Percentiles rank a stretch among this genome's conserved stretches.
These are phyloP conservation scores for Anoura caudifer DNA, from an alignment of 2,113 vertebrate genomes.

Conservation along the genomic window DNA sequence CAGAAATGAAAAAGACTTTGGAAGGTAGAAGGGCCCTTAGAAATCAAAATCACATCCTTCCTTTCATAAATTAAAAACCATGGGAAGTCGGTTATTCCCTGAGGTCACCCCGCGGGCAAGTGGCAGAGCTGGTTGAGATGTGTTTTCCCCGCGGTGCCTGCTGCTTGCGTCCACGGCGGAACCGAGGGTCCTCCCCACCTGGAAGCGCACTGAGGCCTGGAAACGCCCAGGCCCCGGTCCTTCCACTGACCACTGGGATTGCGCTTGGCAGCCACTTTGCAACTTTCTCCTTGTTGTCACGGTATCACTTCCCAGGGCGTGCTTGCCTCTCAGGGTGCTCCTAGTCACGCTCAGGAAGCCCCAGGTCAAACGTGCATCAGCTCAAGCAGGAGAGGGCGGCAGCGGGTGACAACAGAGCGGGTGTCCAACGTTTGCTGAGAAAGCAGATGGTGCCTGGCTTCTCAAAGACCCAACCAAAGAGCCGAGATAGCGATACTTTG, in stretches of 20 bases:
- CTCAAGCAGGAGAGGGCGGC: background rate
- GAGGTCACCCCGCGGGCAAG: background rate
- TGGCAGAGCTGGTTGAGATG: background rate
- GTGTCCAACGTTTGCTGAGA: background rate
- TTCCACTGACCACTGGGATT: background rate
- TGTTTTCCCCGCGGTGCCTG: background rate
- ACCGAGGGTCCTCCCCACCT: no score
- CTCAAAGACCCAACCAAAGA: background rate
- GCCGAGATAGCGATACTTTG: no score
- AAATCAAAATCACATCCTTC: background rate
- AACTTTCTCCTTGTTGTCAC: background rate
- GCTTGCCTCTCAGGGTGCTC: background rate
- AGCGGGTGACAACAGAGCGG: background rate
- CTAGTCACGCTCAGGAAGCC: background rate
- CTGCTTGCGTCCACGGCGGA: no score
- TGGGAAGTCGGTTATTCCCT: background rate
- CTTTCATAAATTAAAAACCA: background rate
- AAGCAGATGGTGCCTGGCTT: background rate
- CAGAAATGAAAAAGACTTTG: background rate
- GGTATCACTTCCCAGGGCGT: background rate
- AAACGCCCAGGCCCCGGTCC: background rate
- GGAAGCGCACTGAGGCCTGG: no score
- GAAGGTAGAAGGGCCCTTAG: background rate
- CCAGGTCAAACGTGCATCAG: background rate
- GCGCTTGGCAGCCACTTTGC: background rate